Base-by-base conservation (phyloP, 2,888 invertebrate species). In the Oegoconia quadripuncta region DNA sequence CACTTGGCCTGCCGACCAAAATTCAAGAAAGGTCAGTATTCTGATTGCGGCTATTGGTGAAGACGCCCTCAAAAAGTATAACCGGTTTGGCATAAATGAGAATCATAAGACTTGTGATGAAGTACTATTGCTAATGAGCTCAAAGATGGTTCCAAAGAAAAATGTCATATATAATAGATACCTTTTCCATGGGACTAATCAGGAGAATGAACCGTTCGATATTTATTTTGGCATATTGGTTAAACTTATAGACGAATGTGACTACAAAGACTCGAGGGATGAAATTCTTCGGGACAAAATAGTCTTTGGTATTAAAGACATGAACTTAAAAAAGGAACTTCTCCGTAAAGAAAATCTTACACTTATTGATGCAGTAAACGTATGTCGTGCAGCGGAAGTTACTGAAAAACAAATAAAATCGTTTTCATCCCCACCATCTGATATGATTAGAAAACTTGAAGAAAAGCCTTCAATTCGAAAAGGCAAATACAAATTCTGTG, bases 341-440 rank as follows among this genome's bases (percentile, higher is more conserved):
- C 12, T 39, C 12, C 33, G 28, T 18, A 38, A 13, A 28, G 33
- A 38, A 16, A 33, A 33, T 8, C 31, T 38, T 8, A 28, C 33
- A 3, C 8, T 38, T 2, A 14, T n/a, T 8, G 28, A 38, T 9
- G 28, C 38, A 7, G 22, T 33, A 3, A 33, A 36, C n/a, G 14
- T 36, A 1, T 28, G 35, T n/a, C 6, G 23, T 20, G 28, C 29
- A 2, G 9, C 18, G 3, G 35, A 36, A 28, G 29, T n/a, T 8
- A 36, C 29, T 1, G 28, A 36, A n/a, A 28, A 20, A 18, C 35
- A 36, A 29, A 20, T 36, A 2, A 36, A 20, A 28, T 2, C 8
- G 1, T 28, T 34, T 2, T 18, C 20, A 6, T 9, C 9, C 14
- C n/a, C n/a, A n/a, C n/a, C n/a, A n/a, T 12, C n/a, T 3, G 13